Evolutionary conservation across 2,113 vertebrate genomes (phyloP), one percentile per base, ranked within the genome.

Genomic region (Taurulus bubalis): DNA sequence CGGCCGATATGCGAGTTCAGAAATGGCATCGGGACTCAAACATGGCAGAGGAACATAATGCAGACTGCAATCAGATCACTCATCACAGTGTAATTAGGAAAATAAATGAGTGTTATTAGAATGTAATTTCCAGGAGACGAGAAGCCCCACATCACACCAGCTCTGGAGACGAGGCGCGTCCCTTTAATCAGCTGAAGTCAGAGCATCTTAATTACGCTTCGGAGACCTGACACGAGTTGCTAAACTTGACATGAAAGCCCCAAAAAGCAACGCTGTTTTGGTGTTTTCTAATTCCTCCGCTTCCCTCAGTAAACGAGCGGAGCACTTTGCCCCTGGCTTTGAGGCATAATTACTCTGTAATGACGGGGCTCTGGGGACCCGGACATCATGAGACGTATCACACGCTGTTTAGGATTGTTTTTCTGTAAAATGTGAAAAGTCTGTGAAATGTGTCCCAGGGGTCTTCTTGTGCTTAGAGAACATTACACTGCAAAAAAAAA

Each of bases 321-420:
- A 74, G 63, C 53, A 24, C 75, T 84, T 65, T 82, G 68, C 72
- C 62, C 75, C 68, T 3, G 64, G 68, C 80, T 59, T 68, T 34
- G 1, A 32, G 12, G 66, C 59, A 73, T 86, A 85, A 86, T 86
- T 40, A 68, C 45, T 69, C 5, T 53, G 76, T 88, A 88, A 88
- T 83, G 66, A 82, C 40, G 47, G 26, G 32, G 47, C 81, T 82
- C 79, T 12, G 78, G 75, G 56, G 79, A 86, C 38, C 14, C 0
- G 38, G 11, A 71, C 58, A 30, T 71, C 67, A 56, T 14, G 3
- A 20, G 34, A 84, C 74, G 65, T 60, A 84, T 86, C 71, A 80
- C 16, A 76, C 8, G 8, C 28, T 45, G 20, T 67, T 80, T 64
- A 38, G 60, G 8, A 58, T 66, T 72, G 30, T 49, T 47, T 45